These are phyloP conservation scores for Meandrusa payeni DNA, from an alignment of 2,888 invertebrate species.

Conservation along the genomic window DNA sequence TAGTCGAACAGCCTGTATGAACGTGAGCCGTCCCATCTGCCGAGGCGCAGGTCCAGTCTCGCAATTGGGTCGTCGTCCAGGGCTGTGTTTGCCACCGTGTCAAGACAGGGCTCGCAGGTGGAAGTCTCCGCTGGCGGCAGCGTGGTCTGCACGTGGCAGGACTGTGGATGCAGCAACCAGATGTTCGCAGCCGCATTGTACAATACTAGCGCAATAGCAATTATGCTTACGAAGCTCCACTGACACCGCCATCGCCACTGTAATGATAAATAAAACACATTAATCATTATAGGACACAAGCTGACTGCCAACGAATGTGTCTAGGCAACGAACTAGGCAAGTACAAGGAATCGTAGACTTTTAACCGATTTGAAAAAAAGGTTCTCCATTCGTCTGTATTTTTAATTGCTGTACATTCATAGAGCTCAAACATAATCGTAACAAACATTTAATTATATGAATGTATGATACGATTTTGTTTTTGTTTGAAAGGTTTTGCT, in stretches of 20 bases:
- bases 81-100: constrained; percentile 45
- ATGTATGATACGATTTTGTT: too few species aligned
- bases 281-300: too few species aligned
- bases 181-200: constrained; percentile 73
- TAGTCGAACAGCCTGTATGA: constrained; percentile 88
- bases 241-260: constrained; percentile 81
- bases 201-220: constrained; percentile 83
- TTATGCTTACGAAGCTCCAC: constrained; percentile 85
- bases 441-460: too few species aligned
- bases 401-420: too few species aligned
- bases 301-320: too few species aligned
- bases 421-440: too few species aligned
- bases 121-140: constrained; percentile 44
- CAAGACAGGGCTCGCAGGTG: constrained; percentile 63
- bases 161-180: constrained; percentile 57
- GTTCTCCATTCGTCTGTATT: too few species aligned
- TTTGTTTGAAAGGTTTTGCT: too few species aligned
- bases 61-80: constrained; percentile 74
- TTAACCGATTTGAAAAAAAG: too few species aligned
- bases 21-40: constrained; percentile 87
- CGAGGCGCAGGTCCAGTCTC: constrained; percentile 83
- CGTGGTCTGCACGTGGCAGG: constrained; percentile 46
- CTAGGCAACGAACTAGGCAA: too few species aligned
- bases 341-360: too few species aligned
- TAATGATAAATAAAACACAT: constrained; percentile 26